Base-by-base conservation (phyloP, 2,113 vertebrate genomes). In the Cyanoliseus patagonus region DNA sequence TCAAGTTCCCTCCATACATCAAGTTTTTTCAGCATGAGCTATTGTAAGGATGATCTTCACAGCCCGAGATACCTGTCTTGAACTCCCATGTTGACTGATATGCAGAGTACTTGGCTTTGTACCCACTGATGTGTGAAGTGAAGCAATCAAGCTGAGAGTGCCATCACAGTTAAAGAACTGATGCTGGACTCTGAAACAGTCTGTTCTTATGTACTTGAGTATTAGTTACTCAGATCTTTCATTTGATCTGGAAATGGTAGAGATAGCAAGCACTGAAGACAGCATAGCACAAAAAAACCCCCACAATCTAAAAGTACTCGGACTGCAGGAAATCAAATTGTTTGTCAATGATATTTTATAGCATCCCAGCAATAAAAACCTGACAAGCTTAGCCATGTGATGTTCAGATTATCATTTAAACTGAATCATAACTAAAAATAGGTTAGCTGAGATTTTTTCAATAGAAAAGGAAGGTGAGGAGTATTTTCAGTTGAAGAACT, bases 351-450 rank as follows among this genome's bases (percentile, higher is more conserved):
- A 41, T 66, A 42, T 47, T 76, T 95, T 68, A 47, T 69, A 35
- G 46, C 69, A 89, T 63, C 20, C 62, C 61, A 64, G 47, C 64
- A 93, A 79, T 15, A 87, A 77, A 88, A 53, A 39, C 7, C 27
- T 78, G 57, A 51, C 7, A 51, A 63, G 2, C 7, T 74, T 67
- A 76, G n/a, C 70, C 19, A 24, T 6, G 2, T 52, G 41, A 35
- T 52, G 12, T 47, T 69, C 14, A 39, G 19, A 23, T 89, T 67
- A 42, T 49, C 6, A 22, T 76, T 86, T 64, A 76, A 90, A 72
- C 20, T 67, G 25, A 79, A 85, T 55, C 24, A 46, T 30, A 76
- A 46, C 55, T 89, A 86, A 90, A 93, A 93, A 86, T 86, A 92
- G 37, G 28, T 44, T 84, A 22, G 47, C 35, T 83, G 62, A 30